Base-by-base conservation (phyloP, 2,888 invertebrate species). In the Campoplex capitator region DNA sequence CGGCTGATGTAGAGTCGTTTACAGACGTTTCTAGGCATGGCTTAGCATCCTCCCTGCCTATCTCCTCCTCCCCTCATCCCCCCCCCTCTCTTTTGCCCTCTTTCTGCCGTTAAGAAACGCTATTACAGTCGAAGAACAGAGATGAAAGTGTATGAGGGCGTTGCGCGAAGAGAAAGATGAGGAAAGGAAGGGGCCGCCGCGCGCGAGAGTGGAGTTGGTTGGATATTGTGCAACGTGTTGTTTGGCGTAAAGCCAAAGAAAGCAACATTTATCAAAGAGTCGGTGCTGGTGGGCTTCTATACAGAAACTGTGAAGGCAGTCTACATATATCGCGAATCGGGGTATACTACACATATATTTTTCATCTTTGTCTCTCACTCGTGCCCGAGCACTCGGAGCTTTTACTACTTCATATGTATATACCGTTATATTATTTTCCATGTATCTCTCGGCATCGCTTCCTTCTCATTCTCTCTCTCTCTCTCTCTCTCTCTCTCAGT, bases 181-280 rank as follows among this genome's bases (percentile, higher is more conserved):
- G 74, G 75, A 73, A 75, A 70, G 56, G 54, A 65, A 48, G 75
- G 42, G 75, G 54, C 38, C 38, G 38, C 38, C 38, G 42, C 62
- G 62, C 62, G 62, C 62, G 62, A 56, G 18, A 48, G n/a, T 67
- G 38, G 78, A 73, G 75, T 87, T 75, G 88, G 81, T 83, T 81
- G 89, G 91, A 91, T 91, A 92, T 91, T 91, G 92, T 91, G 90
- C 89, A 88, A 89, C 91, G 92, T 87, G 92, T 89, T 91, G 91
- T 90, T 91, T 92, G 92, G 92, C 92, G 56, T 18, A n/a, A 87
- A 81, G 90, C 92, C 92, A 92, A 92, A 89, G 88, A 91, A 91
- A 92, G 91, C 91, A 91, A 89, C 91, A 92, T 92, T 92, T 92
- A 92, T 92, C 92, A 92, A 92, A 91, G 89, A 89, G 86, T 86